These are phyloP conservation scores for Synanthedon myopaeformis DNA, from an alignment of 2,888 invertebrate species.

Conservation along the genomic window DNA sequence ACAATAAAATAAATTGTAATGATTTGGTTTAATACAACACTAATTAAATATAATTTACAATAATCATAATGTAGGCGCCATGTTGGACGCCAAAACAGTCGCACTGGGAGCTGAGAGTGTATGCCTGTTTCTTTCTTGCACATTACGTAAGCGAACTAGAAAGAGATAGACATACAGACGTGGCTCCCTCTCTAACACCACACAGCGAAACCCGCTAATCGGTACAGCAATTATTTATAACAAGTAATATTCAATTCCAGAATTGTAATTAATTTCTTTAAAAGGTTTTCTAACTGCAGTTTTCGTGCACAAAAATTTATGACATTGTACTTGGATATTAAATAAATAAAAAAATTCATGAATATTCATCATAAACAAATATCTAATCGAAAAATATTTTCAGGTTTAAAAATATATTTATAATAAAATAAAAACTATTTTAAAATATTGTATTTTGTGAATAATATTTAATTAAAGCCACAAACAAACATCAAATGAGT, in stretches of 20 bases:
- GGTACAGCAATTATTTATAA: conserved; percentile 12
- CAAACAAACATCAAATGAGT: too few relatives aligned
- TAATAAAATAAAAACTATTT: too few relatives aligned
- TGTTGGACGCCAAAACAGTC: conserved; percentile 14
- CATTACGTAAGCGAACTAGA: neutral
- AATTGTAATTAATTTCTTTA: conserved; percentile 3
- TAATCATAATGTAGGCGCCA: conserved; percentile 29
- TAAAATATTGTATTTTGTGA: too few relatives aligned
- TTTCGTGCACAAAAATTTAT: conserved; percentile 4
- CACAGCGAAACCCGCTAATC: conserved; percentile 13
- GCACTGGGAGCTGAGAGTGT: conserved; percentile 2
- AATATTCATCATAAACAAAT: neutral
- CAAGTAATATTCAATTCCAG: conserved; percentile 9
- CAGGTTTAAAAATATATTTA: too few relatives aligned
- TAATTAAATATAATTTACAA: conserved; percentile 69
- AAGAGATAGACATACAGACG: neutral
- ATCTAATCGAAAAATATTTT: neutral
- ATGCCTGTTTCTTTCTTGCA: neutral
- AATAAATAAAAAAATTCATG: neutral
- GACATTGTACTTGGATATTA: conserved; percentile 4
- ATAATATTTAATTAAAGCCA: too few relatives aligned
- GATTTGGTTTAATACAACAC: conserved; percentile 71
- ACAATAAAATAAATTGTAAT: conserved; percentile 43
- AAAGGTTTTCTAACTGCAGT: conserved; percentile 2
- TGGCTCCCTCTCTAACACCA: conserved; percentile 5